Evolutionary conservation across 92 coral and sea anemone species (phyloP).

Genomic region (Actinernus sp.): DNA sequence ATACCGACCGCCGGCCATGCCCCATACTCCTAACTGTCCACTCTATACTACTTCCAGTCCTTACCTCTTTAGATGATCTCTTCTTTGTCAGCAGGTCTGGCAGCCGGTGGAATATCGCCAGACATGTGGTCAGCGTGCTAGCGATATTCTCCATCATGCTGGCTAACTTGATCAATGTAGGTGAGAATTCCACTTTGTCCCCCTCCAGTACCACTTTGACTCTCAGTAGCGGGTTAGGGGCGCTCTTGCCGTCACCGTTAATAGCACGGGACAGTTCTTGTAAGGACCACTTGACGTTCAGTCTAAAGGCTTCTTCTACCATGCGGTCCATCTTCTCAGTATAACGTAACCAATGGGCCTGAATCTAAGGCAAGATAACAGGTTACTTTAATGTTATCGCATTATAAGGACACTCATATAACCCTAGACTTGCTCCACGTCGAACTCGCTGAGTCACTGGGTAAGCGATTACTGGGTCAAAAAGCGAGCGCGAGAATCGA

Average conservation of each 20-base stretch:
- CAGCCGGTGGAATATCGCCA: conserved; percentile 88
- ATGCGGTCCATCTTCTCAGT: conserved; percentile 99
- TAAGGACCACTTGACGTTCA: conserved; percentile 99
- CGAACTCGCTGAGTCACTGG: no score
- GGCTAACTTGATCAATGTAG: conserved; percentile 94
- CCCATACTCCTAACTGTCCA: no score
- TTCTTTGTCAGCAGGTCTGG: conserved; percentile 91
- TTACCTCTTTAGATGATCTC: conserved; percentile 89
- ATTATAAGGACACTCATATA: no score
- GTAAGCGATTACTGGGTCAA: no score
- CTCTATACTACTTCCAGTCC: not conserved
- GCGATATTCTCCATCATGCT: conserved; percentile 98
- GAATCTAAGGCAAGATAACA: conserved; percentile 65
- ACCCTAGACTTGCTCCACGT: no score
- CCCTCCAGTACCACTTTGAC: conserved; percentile 99
- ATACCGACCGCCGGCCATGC: no score
- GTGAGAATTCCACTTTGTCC: conserved; percentile 98
- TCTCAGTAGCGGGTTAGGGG: conserved; percentile 93
- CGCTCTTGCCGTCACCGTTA: conserved; percentile 98
- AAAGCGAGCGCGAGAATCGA: no score
- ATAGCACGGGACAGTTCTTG: conserved; percentile 97
- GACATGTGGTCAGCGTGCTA: conserved; percentile 84
- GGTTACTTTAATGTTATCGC: no score
- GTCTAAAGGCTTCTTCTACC: conserved; percentile 98
- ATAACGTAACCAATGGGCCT: conserved; percentile 98